A percentile compares a stretch with the other conserved stretches of the same genome.
These are phyloP conservation scores for Axinella damicornis DNA, from an alignment of 37 sponge, comb jelly and placozoan species.

Conservation along the genomic window DNA sequence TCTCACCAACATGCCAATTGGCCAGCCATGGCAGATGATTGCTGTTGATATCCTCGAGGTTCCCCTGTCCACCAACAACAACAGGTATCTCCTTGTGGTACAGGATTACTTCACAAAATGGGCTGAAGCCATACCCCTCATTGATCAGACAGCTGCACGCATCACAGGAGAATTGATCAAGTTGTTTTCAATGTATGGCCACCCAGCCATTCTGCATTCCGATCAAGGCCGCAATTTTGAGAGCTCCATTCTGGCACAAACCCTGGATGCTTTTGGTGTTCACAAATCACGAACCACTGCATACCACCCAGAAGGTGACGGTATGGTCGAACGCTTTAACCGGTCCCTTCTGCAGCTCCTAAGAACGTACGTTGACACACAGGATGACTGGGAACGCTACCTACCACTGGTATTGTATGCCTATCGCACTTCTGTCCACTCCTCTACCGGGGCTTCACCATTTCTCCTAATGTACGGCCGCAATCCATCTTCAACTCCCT, in stretches of 20 bases:
- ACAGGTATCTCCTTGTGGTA: slow-evolving; percentile 54
- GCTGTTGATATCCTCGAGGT: too few species aligned
- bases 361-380: slow-evolving; percentile 53
- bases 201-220: slow-evolving; percentile 51
- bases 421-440: too few species aligned
- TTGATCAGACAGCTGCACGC: too few species aligned
- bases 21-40: slow-evolving; percentile 20
- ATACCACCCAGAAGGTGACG: slow-evolving; percentile 77
- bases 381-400: too few species aligned
- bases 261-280: slow-evolving; percentile 59
- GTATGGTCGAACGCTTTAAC: slow-evolving; percentile 78
- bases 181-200: slow-evolving; percentile 29
- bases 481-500: too few species aligned
- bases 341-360: too few species aligned
- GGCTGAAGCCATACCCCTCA: too few species aligned
- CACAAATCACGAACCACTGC: slow-evolving; percentile 57
- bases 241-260: slow-evolving; percentile 41
- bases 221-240: slow-evolving; percentile 79
- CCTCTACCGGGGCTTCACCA: too few species aligned
- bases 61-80: slow-evolving; percentile 48
- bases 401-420: too few species aligned
- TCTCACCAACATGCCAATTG: slow-evolving; percentile 13
- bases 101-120: too few species aligned
- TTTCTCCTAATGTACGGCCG: too few species aligned
- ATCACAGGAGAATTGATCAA: too few species aligned